A percentile compares a stretch with the other conserved stretches of the same genome.
These are phyloP conservation scores for Idris sp. DNA, from an alignment of 1,140 invertebrate genomes.

Conservation along the genomic window DNA sequence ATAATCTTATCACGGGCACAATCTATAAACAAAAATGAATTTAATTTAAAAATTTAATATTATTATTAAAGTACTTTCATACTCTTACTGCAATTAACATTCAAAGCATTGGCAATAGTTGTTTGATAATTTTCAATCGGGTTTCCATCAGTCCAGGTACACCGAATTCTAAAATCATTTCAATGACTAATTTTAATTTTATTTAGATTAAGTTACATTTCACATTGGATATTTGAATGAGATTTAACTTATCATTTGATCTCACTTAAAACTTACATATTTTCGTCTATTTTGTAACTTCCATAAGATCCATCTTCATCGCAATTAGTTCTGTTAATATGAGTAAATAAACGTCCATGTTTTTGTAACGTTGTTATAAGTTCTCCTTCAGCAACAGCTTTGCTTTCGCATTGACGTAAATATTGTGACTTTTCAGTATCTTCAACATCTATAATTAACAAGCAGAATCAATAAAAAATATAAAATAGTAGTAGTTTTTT, in stretches of 20 bases:
- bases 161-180: conserved; percentile 59
- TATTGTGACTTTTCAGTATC: conserved; percentile 59
- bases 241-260: no score
- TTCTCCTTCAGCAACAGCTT: conserved; percentile 52
- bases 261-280: conserved; percentile 22
- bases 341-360: conserved; percentile 55
- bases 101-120: conserved; percentile 24
- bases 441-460: conserved; percentile 40
- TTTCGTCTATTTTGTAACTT: conserved; percentile 20
- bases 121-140: conserved; percentile 56
- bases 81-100: conserved; percentile 65
- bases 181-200: no score
- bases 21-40: conserved; percentile 44
- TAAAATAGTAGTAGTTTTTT: no score
- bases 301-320: conserved; percentile 68
- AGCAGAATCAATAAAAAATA: no score
- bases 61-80: background rate
- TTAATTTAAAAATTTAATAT: background rate
- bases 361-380: conserved; percentile 53
- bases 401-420: conserved; percentile 70
- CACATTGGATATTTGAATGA: no score
- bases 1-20: conserved; percentile 65
- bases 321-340: conserved; percentile 57
- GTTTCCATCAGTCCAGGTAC: conserved; percentile 61
- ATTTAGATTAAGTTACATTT: no score